These are phyloP conservation scores for Sebastes schlegelii DNA, from an alignment of 2,113 vertebrate genomes.

Conservation along the genomic window DNA sequence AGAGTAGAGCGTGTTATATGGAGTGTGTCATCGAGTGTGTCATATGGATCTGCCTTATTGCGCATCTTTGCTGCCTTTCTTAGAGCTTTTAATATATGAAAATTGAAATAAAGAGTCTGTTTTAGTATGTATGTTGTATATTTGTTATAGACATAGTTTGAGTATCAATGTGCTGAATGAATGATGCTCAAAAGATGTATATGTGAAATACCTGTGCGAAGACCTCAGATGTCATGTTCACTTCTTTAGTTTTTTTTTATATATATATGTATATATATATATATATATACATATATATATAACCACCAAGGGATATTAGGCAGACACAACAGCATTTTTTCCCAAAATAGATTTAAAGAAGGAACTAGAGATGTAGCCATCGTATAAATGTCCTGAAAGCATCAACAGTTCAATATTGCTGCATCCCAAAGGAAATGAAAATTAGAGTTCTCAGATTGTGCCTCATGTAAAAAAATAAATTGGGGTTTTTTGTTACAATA, in stretches of 20 bases:
- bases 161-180: slow-evolving; percentile 66
- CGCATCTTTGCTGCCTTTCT: slow-evolving; percentile 84
- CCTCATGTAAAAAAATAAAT: slow-evolving; percentile 34
- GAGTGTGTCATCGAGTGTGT: slow-evolving; percentile 66
- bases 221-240: slow-evolving; percentile 68
- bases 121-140: slow-evolving; percentile 74
- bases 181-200: slow-evolving; percentile 73
- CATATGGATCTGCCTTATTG: slow-evolving; percentile 83
- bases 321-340: slow-evolving; percentile 33
- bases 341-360: slow-evolving; percentile 14
- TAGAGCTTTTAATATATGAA: slow-evolving; percentile 82
- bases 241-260: slow-evolving; percentile 52
- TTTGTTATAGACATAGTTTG: slow-evolving; percentile 75
- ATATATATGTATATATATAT: background rate
- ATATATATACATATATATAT: slow-evolving; percentile 18
- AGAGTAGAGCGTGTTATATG: slow-evolving; percentile 66
- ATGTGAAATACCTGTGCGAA: slow-evolving; percentile 75
- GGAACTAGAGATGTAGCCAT: slow-evolving; percentile 69
- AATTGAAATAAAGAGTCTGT: slow-evolving; percentile 74
- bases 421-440: slow-evolving; percentile 54
- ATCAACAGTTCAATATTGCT: slow-evolving; percentile 43
- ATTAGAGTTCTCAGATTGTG: slow-evolving; percentile 55
- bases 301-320: slow-evolving; percentile 40
- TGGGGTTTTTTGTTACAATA: slow-evolving; percentile 34
- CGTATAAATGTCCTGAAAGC: slow-evolving; percentile 39